Percentiles rank a stretch among this genome's conserved stretches.
Evolutionary conservation across 2,113 vertebrate genomes (phyloP).

Genomic region (Oreotrochilus melanogaster): DNA sequence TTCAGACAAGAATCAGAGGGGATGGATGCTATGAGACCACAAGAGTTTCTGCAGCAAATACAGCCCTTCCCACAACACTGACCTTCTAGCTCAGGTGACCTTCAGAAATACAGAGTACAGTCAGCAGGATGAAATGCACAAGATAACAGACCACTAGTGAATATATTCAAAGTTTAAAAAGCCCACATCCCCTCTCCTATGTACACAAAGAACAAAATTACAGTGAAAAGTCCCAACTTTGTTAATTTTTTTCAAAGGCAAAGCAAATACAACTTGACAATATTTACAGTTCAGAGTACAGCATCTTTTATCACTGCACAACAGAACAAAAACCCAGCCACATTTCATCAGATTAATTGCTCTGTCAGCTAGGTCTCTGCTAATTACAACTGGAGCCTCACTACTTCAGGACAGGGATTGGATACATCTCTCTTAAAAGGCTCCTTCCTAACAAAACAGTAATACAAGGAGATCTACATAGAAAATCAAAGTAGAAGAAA

Average conservation of each 20-base stretch:
- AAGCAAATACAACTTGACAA: neutral
- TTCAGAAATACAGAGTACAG: neutral
- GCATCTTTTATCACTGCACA: neutral
- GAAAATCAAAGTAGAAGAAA: neutral
- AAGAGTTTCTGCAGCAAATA: neutral
- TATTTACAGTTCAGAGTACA: slow-evolving; percentile 55
- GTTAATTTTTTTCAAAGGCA: neutral
- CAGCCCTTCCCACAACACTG: neutral
- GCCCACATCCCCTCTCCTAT: neutral
- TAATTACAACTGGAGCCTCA: neutral
- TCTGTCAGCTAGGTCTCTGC: neutral
- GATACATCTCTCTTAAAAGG: neutral
- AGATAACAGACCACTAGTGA: neutral
- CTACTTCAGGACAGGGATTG: neutral
- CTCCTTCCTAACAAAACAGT: neutral
- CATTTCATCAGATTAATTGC: neutral
- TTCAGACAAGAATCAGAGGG: neutral
- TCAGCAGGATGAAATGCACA: neutral
- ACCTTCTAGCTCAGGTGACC: neutral
- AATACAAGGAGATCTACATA: neutral
- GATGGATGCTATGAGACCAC: neutral
- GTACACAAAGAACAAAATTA: neutral
- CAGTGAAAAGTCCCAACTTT: neutral
- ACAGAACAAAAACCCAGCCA: neutral
- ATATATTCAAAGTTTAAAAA: neutral